These are phyloP conservation scores for Aphyosemion australe DNA, from an alignment of 2,113 vertebrate species.

Conservation along the genomic window DNA sequence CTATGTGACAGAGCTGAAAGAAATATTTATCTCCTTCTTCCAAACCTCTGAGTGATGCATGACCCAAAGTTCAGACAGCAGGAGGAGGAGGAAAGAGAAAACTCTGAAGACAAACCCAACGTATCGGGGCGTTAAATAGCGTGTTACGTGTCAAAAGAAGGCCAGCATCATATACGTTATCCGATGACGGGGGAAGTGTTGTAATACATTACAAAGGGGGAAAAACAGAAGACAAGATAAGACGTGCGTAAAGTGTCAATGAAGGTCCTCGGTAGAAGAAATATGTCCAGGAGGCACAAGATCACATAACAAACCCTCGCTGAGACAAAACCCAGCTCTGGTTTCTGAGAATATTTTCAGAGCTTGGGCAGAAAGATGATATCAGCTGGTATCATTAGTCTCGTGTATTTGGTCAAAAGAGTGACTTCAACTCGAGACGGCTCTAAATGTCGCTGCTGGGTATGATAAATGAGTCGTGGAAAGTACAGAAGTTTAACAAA, in stretches of 20 bases:
- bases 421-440: conserved; percentile 50
- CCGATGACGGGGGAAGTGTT: conserved; percentile 29
- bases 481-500: background rate
- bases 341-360: conserved; percentile 71
- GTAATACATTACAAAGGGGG: conserved; percentile 37
- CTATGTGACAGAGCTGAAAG: conserved; percentile 69
- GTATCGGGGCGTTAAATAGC: conserved; percentile 66
- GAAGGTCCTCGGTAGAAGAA: conserved; percentile 43
- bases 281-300: conserved; percentile 48
- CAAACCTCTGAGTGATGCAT: conserved; percentile 69
- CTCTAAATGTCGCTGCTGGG: conserved; percentile 20
- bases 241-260: conserved; percentile 47
- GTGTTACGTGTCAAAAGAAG: conserved; percentile 65
- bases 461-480: conserved; percentile 1
- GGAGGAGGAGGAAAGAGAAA: conserved; percentile 37
- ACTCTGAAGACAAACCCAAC: conserved; percentile 35
- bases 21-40: conserved; percentile 73
- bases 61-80: conserved; percentile 55
- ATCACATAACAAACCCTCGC: conserved; percentile 59
- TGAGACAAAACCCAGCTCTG: conserved; percentile 64
- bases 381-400: conserved; percentile 39
- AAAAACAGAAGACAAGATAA: conserved; percentile 54
- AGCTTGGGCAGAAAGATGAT: conserved; percentile 56
- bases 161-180: conserved; percentile 55
- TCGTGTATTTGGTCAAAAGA: conserved; percentile 41